phyloP scores from a whole-genome alignment of 2,113 vertebrate genomes.

The Guaruba guarouba region DNA sequence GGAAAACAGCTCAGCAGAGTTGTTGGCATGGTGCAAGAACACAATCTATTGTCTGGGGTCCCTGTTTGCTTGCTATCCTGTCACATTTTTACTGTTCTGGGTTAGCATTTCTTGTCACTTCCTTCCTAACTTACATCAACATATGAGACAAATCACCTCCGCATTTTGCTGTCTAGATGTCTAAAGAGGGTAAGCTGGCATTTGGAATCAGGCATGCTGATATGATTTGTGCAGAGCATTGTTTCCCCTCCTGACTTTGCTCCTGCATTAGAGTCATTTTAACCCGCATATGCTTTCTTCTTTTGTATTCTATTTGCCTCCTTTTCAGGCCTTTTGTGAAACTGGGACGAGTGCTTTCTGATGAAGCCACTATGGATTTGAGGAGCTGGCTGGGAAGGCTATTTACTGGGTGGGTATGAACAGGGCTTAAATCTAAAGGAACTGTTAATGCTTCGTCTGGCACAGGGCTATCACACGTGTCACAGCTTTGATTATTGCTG shows the following conservation, averaged over 20 bases:
- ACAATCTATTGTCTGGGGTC: neutral
- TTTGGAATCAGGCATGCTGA: neutral
- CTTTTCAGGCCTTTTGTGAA: slow-evolving; percentile 48
- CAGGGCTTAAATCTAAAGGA: slow-evolving; percentile 34
- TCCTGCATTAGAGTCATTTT: neutral
- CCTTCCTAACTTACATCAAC: neutral
- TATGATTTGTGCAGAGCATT: neutral
- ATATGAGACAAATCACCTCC: neutral
- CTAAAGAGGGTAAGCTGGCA: neutral
- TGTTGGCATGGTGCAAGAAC: neutral
- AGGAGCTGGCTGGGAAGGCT: slow-evolving; percentile 39
- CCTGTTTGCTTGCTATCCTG: neutral
- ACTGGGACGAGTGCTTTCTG: slow-evolving; percentile 32
- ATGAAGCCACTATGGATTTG: slow-evolving; percentile 14
- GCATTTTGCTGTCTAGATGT: neutral
- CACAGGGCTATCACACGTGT: slow-evolving; percentile 33
- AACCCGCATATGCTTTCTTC: neutral
- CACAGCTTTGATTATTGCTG: slow-evolving; percentile 50
- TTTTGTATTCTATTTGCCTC: slow-evolving; percentile 15
- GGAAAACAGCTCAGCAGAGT: neutral
- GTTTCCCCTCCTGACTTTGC: neutral
- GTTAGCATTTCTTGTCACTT: neutral
- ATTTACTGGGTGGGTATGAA: slow-evolving; percentile 25
- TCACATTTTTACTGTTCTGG: neutral
- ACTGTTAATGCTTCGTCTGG: slow-evolving; percentile 40